Percentiles rank a stretch among this genome's conserved stretches.
phyloP scores from a whole-genome alignment of 1,140 invertebrate species.

The Anoplolepis gracilipes region DNA sequence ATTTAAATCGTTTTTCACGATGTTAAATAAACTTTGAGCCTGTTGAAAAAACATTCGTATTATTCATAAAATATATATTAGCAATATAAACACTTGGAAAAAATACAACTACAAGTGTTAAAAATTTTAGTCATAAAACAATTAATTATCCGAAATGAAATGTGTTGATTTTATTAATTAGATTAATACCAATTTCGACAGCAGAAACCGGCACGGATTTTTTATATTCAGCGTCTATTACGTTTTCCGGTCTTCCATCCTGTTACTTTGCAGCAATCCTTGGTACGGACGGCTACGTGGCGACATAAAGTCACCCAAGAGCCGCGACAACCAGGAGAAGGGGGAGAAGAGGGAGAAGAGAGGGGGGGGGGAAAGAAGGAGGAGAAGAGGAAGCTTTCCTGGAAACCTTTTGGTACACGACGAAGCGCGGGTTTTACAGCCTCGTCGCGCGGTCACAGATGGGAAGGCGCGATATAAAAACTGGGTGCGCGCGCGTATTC shows the following conservation, averaged over 20 bases:
- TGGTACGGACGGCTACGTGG: slow-evolving; percentile 39
- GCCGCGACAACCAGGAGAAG: slow-evolving; percentile 25
- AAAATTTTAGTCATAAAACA: background rate
- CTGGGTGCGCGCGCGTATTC: slow-evolving; percentile 77
- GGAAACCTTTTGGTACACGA: slow-evolving; percentile 73
- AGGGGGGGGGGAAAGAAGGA: too few species aligned
- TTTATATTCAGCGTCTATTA: slow-evolving; percentile 31
- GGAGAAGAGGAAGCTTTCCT: slow-evolving; percentile 73
- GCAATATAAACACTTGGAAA: background rate
- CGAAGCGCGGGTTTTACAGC: slow-evolving; percentile 68
- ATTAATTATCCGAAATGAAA: background rate
- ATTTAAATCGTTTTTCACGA: background rate
- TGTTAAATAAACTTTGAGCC: background rate
- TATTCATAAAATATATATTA: background rate
- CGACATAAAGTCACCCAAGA: slow-evolving; percentile 77
- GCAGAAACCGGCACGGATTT: too few species aligned
- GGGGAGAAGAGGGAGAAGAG: too few species aligned
- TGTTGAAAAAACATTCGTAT: background rate
- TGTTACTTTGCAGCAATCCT: slow-evolving; percentile 17
- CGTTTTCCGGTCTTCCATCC: background rate
- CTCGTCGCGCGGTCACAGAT: slow-evolving; percentile 73
- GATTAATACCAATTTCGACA: background rate
- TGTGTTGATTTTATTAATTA: slow-evolving; percentile 11
- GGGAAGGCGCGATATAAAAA: slow-evolving; percentile 76
- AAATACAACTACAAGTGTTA: background rate